Conservation (phyloP, 2,113 vertebrate species). For the Chamaea fasciata region DNA sequence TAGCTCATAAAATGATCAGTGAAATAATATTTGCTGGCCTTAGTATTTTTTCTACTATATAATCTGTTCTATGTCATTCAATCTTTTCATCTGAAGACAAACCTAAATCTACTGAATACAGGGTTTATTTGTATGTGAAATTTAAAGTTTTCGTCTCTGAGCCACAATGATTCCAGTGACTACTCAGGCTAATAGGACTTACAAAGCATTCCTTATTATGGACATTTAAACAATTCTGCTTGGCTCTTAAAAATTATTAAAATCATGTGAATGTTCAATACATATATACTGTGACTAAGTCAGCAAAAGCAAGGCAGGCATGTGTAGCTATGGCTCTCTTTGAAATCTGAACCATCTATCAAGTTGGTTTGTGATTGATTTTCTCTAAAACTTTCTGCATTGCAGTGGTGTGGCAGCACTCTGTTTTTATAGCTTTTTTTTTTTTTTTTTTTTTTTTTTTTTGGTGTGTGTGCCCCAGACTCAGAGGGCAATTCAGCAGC, state of each 20-base stretch:
- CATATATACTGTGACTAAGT: neutral
- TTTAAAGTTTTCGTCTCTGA: neutral
- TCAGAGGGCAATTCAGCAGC: constrained; percentile 9
- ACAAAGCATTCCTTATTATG: neutral
- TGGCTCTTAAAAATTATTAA: constrained; percentile 6
- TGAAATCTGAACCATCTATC: constrained; percentile 22
- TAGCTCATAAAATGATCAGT: neutral
- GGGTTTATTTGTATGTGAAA: neutral
- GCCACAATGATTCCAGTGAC: neutral
- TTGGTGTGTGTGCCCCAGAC: neutral
- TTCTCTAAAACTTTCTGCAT: constrained; percentile 26
- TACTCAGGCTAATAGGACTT: neutral
- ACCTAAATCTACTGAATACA: neutral
- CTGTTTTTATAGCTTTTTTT: neutral
- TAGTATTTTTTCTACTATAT: neutral
- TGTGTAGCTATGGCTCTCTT: neutral
- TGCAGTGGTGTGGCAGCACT: constrained; percentile 38
- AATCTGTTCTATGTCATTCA: neutral
- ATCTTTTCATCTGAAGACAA: neutral
- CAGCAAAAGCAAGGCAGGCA: neutral
- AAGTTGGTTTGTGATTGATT: constrained; percentile 47
- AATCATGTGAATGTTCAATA: neutral
- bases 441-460: neutral
- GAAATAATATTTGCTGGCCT: neutral
- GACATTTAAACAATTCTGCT: neutral